Base-by-base conservation (phyloP, 1,140 invertebrate genomes). In the Fopius arisanus region DNA sequence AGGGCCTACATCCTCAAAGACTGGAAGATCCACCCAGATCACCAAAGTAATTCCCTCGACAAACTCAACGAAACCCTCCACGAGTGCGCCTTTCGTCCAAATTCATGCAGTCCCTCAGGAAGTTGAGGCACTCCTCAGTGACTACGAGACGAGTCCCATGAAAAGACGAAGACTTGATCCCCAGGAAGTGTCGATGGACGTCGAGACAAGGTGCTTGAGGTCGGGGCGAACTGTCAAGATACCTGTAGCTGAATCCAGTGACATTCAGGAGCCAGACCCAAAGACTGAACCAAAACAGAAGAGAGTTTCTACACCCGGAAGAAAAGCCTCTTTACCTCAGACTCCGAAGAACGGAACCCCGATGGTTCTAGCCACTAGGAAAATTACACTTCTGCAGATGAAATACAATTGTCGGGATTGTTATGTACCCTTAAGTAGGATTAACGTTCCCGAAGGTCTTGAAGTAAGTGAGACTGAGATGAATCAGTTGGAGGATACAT, bases 51-150 rank as follows among this genome's bases (percentile, higher is more conserved):
- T 51, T 51, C 48, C 16, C 5, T 21, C 23, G 14, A 66, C 10
- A 4, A 37, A 3, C 9, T 21, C 28, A 19, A 19, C 14, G 6
- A 48, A 9, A 2, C 16, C 28, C 23, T 12, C n/a, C 9, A 33
- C 19, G 3, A n/a, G 26, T 48, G 21, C 41, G 5, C 67, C 67
- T 6, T n/a, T 69, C 5, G 67, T 69, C n/a, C 23, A 69, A 48
- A 69, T 69, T 4, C 41, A 29, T 69, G 67, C 43, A 4, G 51
- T 69, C 4, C 67, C 67, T 1, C n/a, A 69, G 21, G 67, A 69
- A 19, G 41, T 69, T 5, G 67, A 69, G 28, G 41, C 67, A 26
- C 51, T 69, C 16, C 16, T 69, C 3, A 51, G 41, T 16, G 28
- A 51, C 19, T n/a, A 29, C 28, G 28, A 54, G 7, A 10, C 16